Conservation (phyloP, 2,113 vertebrate genomes). For the Strigops habroptila region DNA sequence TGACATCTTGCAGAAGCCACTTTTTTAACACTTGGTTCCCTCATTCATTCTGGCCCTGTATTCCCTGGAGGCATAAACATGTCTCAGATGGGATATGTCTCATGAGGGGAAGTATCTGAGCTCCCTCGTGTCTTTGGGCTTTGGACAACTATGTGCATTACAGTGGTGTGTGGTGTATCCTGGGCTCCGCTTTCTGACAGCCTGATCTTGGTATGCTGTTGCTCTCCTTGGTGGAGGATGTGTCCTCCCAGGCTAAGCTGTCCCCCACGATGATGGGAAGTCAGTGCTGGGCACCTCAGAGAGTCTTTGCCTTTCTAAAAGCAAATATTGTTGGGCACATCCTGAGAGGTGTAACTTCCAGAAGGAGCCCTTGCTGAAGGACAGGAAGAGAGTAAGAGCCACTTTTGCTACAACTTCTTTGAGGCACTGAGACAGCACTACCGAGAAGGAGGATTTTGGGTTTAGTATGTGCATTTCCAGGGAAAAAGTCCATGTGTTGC, state of each 20-base stretch:
- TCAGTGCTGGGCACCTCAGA: background rate
- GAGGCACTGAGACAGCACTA: background rate
- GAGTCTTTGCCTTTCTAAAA: background rate
- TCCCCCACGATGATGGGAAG: background rate
- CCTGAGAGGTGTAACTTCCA: background rate
- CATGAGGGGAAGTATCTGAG: background rate
- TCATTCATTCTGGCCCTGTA: background rate
- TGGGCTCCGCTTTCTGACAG: background rate
- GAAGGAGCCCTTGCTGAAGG: background rate
- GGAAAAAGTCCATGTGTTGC: background rate
- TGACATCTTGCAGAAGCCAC: background rate
- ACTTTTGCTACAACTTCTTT: background rate
- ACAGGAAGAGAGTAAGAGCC: background rate
- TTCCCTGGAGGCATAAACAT: background rate
- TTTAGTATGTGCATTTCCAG: background rate
- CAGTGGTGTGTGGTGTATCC: fast-evolving
- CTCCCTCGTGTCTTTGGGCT: background rate
- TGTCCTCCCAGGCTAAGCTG: background rate
- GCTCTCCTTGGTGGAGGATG: background rate
- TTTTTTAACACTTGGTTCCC: background rate
- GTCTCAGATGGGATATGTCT: too few species aligned
- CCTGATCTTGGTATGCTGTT: background rate
- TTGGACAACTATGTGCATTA: background rate
- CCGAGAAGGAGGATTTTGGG: background rate
- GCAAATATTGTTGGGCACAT: background rate